Evolutionary conservation across 2,113 vertebrate genomes (phyloP).

Genomic region (Symphodus melops): DNA sequence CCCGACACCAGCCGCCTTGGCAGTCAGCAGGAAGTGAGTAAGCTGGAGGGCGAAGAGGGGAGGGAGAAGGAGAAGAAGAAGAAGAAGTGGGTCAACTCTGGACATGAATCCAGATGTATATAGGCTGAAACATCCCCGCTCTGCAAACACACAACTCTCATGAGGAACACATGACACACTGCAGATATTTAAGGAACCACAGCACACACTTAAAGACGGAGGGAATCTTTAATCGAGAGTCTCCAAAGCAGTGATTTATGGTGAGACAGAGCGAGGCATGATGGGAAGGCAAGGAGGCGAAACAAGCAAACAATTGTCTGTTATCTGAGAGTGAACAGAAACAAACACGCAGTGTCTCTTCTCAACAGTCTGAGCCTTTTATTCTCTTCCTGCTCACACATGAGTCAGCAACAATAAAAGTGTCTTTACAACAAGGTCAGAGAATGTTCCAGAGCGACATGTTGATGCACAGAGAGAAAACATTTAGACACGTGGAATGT

Average conservation of each 20-base stretch:
- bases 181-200: background rate
- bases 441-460: constrained; percentile 23
- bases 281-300: constrained; percentile 3
- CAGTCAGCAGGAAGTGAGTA: constrained; percentile 16
- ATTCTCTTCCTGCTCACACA: constrained; percentile 29
- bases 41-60: constrained; percentile 16
- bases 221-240: background rate
- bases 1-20: constrained; percentile 11
- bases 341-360: constrained; percentile 14
- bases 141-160: background rate
- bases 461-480: constrained; percentile 6
- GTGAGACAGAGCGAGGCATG: constrained; percentile 9
- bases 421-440: constrained; percentile 13
- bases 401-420: constrained; percentile 37
- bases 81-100: constrained; percentile 43
- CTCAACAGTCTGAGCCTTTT: constrained; percentile 57
- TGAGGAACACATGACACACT: too few species aligned
- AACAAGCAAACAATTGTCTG: constrained; percentile 54
- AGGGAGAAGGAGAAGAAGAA: background rate
- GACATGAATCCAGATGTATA: constrained; percentile 48
- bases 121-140: constrained; percentile 9
- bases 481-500: constrained; percentile 21
- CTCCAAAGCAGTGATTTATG: constrained; percentile 23
- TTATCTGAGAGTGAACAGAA: background rate
- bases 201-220: background rate